Evolutionary conservation across 2,888 invertebrate species (phyloP).

Genomic region (Dioctria linearis): DNA sequence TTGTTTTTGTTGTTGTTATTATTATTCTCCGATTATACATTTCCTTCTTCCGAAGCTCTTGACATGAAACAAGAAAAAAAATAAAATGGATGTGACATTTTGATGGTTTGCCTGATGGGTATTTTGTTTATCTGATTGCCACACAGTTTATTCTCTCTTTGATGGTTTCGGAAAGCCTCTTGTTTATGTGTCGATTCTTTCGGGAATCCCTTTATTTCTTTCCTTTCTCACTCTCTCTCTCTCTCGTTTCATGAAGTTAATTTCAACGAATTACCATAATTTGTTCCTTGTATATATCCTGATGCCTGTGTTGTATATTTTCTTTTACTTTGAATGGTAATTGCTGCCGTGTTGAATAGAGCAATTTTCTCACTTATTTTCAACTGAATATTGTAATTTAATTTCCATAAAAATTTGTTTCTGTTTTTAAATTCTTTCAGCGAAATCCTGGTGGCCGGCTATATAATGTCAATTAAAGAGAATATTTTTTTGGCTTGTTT

Average conservation of each 20-base stretch:
- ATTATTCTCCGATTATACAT: not conserved
- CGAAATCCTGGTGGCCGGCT: no score
- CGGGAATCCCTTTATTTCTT: not conserved
- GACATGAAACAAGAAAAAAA: constrained; percentile 8
- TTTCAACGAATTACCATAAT: constrained; percentile 1
- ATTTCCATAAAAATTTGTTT: no score
- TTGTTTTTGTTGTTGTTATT: not conserved
- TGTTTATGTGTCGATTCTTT: constrained; percentile 4
- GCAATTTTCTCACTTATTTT: no score
- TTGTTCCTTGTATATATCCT: not conserved
- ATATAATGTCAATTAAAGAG: no score
- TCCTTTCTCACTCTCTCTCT: not conserved
- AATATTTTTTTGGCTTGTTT: no score
- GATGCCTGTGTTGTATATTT: not conserved
- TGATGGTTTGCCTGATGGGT: constrained; percentile 15
- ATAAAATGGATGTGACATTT: constrained; percentile 13
- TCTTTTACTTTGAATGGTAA: not conserved
- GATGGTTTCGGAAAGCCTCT: constrained; percentile 9
- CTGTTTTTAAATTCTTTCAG: no score
- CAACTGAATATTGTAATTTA: no score
- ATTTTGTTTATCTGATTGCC: constrained; percentile 5
- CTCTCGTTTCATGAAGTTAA: not conserved
- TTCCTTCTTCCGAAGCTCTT: not conserved
- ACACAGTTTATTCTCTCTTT: constrained; percentile 1
- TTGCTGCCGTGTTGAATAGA: not conserved